Percentiles rank a stretch among this genome's conserved stretches.
These are phyloP conservation scores for Alitta virens DNA, from an alignment of 2,888 invertebrate species.

Conservation along the genomic window DNA sequence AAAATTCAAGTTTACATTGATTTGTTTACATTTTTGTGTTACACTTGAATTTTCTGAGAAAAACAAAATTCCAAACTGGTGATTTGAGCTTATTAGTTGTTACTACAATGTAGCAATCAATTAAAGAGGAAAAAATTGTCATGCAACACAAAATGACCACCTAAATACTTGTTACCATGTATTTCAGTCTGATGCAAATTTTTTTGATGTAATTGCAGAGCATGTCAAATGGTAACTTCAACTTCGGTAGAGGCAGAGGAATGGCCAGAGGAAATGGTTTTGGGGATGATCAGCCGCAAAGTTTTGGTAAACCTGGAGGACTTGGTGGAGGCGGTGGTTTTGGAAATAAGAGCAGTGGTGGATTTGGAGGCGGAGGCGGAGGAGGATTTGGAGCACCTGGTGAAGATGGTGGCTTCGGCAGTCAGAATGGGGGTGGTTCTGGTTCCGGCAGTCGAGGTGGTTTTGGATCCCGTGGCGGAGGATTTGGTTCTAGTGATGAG, in stretches of 20 bases:
- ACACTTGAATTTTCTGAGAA: no score
- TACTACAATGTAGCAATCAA: no score
- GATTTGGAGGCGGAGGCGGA: conserved; percentile 10
- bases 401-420: neutral
- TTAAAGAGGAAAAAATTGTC: no score
- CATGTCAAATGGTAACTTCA: neutral
- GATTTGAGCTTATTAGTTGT: no score
- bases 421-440: no score
- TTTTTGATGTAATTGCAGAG: no score
- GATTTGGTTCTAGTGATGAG: neutral
- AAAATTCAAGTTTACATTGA: no score
- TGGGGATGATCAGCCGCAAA: neutral
- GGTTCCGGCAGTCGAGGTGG: conserved; percentile 3
- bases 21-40: no score
- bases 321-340: neutral
- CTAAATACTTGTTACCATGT: no score
- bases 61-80: no score
- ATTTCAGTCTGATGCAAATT: no score
- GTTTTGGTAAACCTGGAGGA: neutral
- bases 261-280: neutral
- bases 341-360: conserved; percentile 11
- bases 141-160: no score
- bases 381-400: neutral
- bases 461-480: neutral
- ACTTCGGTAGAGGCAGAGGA: neutral